phyloP scores from a whole-genome alignment of 2,888 invertebrate species.

The Drosophila atroscutellata region DNA sequence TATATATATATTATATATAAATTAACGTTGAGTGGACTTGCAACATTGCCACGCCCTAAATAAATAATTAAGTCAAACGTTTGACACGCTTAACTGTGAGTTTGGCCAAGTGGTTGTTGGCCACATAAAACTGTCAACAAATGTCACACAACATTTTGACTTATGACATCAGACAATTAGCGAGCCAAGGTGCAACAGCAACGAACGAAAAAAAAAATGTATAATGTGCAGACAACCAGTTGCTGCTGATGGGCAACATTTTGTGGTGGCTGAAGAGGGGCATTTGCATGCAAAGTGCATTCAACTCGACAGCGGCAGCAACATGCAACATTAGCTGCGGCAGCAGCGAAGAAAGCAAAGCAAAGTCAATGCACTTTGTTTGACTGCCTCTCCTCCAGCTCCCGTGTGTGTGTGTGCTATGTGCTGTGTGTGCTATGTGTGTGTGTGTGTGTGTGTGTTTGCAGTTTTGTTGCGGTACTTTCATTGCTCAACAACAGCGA shows the following conservation, averaged over 20 bases:
- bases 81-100: constrained; percentile 24
- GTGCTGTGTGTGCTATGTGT: constrained; percentile 11
- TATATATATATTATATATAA: neutral
- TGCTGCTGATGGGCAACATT: constrained; percentile 43
- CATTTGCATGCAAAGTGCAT: constrained; percentile 68
- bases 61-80: neutral
- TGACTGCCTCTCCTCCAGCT: constrained; percentile 31
- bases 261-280: constrained; percentile 28
- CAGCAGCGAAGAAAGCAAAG: constrained; percentile 72
- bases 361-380: constrained; percentile 76
- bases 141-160: constrained; percentile 66
- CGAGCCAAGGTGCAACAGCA: constrained; percentile 33
- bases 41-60: neutral
- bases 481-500: constrained; percentile 69
- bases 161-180: constrained; percentile 77
- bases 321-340: constrained; percentile 23
- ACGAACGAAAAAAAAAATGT: constrained; percentile 10
- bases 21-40: neutral
- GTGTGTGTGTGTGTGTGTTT: constrained; percentile 38
- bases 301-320: constrained; percentile 57
- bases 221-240: constrained; percentile 41
- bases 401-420: constrained; percentile 4
- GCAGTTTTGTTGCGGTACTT: constrained; percentile 77
- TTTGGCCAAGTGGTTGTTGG: constrained; percentile 16
- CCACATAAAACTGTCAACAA: constrained; percentile 55